A percentile compares a stretch with the other conserved stretches of the same genome.
phyloP scores from a whole-genome alignment of 30 jellyfish, hydroid and myxozoan genomes.

The Nemopilema nomurai region DNA sequence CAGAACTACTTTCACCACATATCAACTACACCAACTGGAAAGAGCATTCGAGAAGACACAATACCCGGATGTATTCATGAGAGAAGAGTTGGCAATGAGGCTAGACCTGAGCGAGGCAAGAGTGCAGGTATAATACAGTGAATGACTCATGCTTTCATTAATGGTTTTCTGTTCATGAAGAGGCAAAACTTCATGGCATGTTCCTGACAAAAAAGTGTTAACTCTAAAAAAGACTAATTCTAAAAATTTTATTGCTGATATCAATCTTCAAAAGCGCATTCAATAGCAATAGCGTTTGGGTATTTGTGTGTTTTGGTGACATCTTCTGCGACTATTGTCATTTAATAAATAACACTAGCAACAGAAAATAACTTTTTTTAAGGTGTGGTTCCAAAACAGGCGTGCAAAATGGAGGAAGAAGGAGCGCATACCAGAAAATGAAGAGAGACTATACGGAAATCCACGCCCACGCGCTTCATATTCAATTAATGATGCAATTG shows the following conservation, averaged over 20 bases:
- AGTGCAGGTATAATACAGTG: slow-evolving; percentile 75
- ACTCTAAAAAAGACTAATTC: too few species aligned
- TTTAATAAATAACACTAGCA: not conserved
- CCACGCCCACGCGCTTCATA: slow-evolving; percentile 63
- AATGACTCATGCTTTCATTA: not conserved
- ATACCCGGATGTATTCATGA: slow-evolving; percentile 94
- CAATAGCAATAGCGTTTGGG: too few species aligned
- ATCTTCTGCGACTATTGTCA: too few species aligned
- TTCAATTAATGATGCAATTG: slow-evolving; percentile 67
- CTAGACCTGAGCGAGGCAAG: slow-evolving; percentile 97
- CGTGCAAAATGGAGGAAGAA: slow-evolving; percentile 85
- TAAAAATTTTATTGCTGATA: too few species aligned
- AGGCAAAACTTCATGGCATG: not conserved
- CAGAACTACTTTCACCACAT: slow-evolving; percentile 96
- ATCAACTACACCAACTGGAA: slow-evolving; percentile 94
- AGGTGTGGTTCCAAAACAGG: slow-evolving; percentile 88
- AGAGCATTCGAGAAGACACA: slow-evolving; percentile 97
- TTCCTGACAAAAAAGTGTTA: too few species aligned
- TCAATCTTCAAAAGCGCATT: too few species aligned
- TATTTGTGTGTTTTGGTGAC: too few species aligned
- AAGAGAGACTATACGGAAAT: slow-evolving; percentile 52
- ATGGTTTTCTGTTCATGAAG: not conserved
- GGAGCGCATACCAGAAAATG: slow-evolving; percentile 68
- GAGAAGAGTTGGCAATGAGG: slow-evolving; percentile 93
- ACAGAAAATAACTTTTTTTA: too few species aligned